A percentile compares a stretch with the other conserved stretches of the same genome.
Conservation (phyloP, 2,888 invertebrate genomes). For the Silvanus unidentatus region DNA sequence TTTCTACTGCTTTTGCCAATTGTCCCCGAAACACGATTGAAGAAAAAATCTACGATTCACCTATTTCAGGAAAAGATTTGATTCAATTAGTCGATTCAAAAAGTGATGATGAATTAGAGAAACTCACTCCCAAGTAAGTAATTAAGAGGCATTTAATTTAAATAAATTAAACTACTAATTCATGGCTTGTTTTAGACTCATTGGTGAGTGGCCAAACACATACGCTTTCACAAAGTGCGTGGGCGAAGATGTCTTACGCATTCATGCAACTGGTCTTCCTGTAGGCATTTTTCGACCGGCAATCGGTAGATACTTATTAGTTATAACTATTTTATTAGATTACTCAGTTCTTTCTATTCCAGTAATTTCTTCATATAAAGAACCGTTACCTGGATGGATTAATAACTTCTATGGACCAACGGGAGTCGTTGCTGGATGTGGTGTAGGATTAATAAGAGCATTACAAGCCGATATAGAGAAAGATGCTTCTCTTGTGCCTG, state of each 20-base stretch:
- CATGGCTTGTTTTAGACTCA: conserved; percentile 52
- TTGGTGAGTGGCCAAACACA: conserved; percentile 77
- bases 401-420: conserved; percentile 89
- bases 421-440: conserved; percentile 65
- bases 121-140: conserved; percentile 54
- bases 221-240: conserved; percentile 89
- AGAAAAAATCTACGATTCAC: conserved; percentile 52
- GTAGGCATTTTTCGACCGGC: conserved; percentile 79
- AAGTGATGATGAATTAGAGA: conserved; percentile 51
- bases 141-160: too few relatives aligned
- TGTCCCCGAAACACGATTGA: conserved; percentile 46
- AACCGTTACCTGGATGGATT: conserved; percentile 79
- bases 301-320: too few relatives aligned
- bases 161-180: too few relatives aligned
- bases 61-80: conserved; percentile 50
- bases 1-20: conserved; percentile 56
- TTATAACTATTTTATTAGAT: background rate
- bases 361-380: conserved; percentile 64
- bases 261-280: conserved; percentile 65
- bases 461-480: conserved; percentile 64
- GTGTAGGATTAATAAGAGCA: conserved; percentile 69
- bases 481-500: conserved; percentile 71
- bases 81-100: conserved; percentile 40
- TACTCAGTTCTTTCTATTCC: conserved; percentile 12
- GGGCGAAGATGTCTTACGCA: conserved; percentile 70